A percentile compares a stretch with the other conserved stretches of the same genome.
Conservation (phyloP, 2,113 vertebrate genomes). For the Ariopsis seemanni region DNA sequence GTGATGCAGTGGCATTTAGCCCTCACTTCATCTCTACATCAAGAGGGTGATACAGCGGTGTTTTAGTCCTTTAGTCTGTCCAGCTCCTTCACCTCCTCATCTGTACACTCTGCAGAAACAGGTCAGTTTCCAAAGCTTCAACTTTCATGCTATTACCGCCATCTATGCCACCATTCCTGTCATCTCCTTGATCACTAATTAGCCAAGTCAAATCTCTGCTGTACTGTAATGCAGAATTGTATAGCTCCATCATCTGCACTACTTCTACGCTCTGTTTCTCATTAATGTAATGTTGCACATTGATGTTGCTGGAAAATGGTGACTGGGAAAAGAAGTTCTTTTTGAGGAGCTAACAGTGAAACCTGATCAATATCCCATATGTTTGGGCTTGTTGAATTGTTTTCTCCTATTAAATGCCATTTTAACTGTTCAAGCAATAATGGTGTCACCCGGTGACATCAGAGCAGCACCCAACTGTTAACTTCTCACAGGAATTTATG, state of each 20-base stretch:
- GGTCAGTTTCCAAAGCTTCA: neutral
- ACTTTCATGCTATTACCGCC: neutral
- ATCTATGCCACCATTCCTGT: neutral
- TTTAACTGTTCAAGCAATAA: neutral
- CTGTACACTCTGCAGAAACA: neutral
- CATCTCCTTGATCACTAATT: neutral
- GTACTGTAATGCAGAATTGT: neutral
- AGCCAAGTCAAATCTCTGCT: neutral
- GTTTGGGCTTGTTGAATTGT: neutral
- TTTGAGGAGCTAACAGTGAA: neutral
- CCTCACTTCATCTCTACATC: too few relatives aligned
- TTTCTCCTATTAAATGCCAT: neutral
- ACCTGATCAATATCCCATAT: neutral
- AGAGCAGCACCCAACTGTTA: neutral
- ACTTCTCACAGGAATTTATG: neutral
- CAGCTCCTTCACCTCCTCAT: too few relatives aligned
- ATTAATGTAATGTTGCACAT: neutral
- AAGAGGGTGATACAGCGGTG: too few relatives aligned
- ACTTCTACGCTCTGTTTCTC: neutral
- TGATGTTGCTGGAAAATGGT: neutral
- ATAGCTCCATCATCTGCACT: neutral
- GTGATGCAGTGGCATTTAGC: too few relatives aligned
- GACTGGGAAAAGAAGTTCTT: neutral
- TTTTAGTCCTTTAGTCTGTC: too few relatives aligned
- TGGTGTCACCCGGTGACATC: neutral